Conservation (phyloP, 2,797 vertebrate genomes). For the Lepus oiostolus region DNA sequence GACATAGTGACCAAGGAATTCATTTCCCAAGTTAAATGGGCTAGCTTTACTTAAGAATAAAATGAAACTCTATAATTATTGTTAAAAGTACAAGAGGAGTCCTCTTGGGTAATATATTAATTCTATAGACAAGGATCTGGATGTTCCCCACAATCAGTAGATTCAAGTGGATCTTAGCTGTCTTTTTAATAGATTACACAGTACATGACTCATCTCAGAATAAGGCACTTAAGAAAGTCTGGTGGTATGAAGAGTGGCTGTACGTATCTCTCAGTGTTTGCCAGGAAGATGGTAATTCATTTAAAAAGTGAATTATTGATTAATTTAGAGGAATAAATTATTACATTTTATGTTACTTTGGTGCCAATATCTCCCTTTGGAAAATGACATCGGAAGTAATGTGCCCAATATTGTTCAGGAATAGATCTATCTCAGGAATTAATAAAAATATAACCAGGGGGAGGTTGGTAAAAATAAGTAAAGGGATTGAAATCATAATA, state of each 20-base stretch:
- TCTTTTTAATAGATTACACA: not conserved
- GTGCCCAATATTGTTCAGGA: not conserved
- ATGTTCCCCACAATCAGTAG: not conserved
- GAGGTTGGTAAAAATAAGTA: not conserved
- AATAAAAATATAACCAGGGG: not conserved
- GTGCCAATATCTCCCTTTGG: not conserved
- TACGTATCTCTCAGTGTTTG: not conserved
- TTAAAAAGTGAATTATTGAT: not conserved
- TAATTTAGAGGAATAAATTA: not conserved
- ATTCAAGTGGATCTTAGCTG: not conserved
- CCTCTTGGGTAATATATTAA: conserved; percentile 25
- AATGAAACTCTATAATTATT: conserved; percentile 41
- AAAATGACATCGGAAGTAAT: not conserved
- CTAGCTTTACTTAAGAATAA: conserved; percentile 52
- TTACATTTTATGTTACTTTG: not conserved
- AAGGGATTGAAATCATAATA: not conserved
- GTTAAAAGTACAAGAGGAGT: not conserved
- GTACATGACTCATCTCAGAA: not conserved
- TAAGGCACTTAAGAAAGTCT: not conserved
- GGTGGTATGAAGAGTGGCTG: not conserved
- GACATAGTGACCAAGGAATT: conserved; percentile 56
- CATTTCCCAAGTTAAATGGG: conserved; percentile 57
- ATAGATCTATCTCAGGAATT: not conserved
- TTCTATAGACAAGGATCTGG: not conserved
- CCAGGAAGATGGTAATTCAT: conserved; percentile 10